Conservation (phyloP, 2,113 vertebrate species). For the Oceanodroma tethys region DNA sequence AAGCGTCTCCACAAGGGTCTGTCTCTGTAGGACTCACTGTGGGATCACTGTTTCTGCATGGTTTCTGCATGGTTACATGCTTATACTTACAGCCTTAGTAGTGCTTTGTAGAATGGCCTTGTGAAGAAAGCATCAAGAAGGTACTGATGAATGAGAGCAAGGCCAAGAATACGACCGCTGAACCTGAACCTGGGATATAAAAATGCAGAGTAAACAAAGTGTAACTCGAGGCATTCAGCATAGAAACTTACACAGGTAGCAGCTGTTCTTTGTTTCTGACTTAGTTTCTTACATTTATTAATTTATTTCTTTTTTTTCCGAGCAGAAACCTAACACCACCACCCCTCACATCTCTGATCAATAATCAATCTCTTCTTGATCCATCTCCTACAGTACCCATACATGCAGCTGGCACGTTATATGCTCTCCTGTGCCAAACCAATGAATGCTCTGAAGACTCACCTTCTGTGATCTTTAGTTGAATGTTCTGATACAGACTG, state of each 20-base stretch:
- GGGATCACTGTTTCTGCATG: not conserved
- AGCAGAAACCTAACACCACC: not conserved
- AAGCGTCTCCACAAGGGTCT: not conserved
- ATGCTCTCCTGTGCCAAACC: not conserved
- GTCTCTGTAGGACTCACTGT: not conserved
- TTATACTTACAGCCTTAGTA: slow-evolving; percentile 89
- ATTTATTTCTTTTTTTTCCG: not conserved
- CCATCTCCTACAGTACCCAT: not conserved
- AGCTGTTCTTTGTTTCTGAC: not conserved
- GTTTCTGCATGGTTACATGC: not conserved
- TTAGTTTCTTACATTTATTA: not conserved
- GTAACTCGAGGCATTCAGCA: not conserved
- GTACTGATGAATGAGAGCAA: slow-evolving; percentile 97
- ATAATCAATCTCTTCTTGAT: not conserved
- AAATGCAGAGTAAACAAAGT: slow-evolving; percentile 13
- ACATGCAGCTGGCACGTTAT: not conserved
- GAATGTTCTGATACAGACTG: not conserved
- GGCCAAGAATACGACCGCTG: slow-evolving; percentile 94
- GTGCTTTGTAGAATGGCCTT: slow-evolving; percentile 95
- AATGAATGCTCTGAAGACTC: not conserved
- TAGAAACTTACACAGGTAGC: not conserved
- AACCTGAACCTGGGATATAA: slow-evolving; percentile 89
- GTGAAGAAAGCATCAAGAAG: slow-evolving; percentile 98
- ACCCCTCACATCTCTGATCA: not conserved
- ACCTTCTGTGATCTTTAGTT: not conserved